Conservation (phyloP, 2,888 invertebrate genomes). For the Chymomyza procnemis region DNA sequence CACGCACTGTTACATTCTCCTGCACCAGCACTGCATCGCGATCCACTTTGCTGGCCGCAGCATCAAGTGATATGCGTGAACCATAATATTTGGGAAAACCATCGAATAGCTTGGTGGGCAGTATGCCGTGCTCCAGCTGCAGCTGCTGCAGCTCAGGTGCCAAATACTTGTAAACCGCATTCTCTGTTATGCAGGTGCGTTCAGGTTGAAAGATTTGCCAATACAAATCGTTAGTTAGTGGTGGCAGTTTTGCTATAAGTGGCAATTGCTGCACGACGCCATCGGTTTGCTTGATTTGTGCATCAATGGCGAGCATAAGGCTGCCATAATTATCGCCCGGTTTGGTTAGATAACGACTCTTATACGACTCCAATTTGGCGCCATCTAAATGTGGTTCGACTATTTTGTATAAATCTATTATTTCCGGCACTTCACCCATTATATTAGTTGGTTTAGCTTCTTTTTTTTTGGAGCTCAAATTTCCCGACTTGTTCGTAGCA, state of each 20-base stretch:
- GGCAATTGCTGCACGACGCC: slow-evolving; percentile 75
- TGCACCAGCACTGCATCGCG: slow-evolving; percentile 81
- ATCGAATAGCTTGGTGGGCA: slow-evolving; percentile 77
- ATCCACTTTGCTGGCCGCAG: slow-evolving; percentile 77
- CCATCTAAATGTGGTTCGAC: slow-evolving; percentile 69
- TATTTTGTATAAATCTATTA: slow-evolving; percentile 64
- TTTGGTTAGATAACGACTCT: slow-evolving; percentile 78
- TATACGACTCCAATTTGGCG: slow-evolving; percentile 75
- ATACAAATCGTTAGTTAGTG: slow-evolving; percentile 80
- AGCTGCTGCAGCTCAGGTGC: slow-evolving; percentile 79
- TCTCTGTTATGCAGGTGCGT: slow-evolving; percentile 81
- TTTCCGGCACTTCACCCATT: slow-evolving; percentile 70
- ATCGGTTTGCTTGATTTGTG: slow-evolving; percentile 69
- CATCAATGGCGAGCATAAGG: slow-evolving; percentile 79
- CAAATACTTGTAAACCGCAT: slow-evolving; percentile 80
- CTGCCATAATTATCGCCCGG: slow-evolving; percentile 84
- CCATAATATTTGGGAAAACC: slow-evolving; percentile 81
- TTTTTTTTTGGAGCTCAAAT: neutral
- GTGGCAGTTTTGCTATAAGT: slow-evolving; percentile 81
- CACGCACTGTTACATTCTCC: slow-evolving; percentile 80
- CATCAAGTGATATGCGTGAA: slow-evolving; percentile 79
- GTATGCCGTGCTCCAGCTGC: slow-evolving; percentile 79
- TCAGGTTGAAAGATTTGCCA: slow-evolving; percentile 80
- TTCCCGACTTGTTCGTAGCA: slow-evolving; percentile 3
- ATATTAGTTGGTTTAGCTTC: slow-evolving; percentile 4